Percentiles rank a stretch among this genome's conserved stretches.
Conservation (phyloP, 2,888 invertebrate genomes). For the Oegoconia quadripuncta region DNA sequence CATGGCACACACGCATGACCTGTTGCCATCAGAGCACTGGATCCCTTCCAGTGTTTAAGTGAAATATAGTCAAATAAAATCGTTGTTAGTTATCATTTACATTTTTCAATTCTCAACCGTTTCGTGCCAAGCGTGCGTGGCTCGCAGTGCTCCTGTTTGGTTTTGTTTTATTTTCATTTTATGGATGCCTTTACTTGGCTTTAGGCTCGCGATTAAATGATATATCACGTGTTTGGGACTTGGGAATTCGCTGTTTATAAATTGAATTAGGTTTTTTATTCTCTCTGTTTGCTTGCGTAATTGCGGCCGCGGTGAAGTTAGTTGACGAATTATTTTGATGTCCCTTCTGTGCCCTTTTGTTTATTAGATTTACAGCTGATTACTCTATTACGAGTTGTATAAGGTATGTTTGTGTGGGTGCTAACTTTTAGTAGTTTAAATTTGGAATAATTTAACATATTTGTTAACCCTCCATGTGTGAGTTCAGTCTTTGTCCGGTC, state of each 20-base stretch:
- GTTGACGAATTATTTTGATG: no score
- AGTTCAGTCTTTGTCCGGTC: no score
- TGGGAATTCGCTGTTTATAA: constrained; percentile 28
- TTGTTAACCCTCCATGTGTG: no score
- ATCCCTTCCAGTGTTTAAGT: constrained; percentile 63
- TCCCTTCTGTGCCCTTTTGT: no score
- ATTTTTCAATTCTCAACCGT: constrained; percentile 69
- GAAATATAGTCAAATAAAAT: constrained; percentile 68
- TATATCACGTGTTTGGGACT: constrained; percentile 27
- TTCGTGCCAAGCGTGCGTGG: constrained; percentile 60
- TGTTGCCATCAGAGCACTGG: constrained; percentile 62
- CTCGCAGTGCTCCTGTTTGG: no score
- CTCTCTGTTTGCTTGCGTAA: constrained; percentile 11
- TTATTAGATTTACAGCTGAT: no score
- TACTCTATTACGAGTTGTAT: no score
- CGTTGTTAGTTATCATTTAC: constrained; percentile 70
- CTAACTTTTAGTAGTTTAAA: no score
- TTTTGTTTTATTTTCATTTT: constrained; percentile 2
- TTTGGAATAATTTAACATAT: no score
- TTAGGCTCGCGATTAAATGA: constrained; percentile 33
- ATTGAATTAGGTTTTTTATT: constrained; percentile 31
- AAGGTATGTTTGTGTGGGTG: no score
- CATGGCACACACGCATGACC: constrained; percentile 49
- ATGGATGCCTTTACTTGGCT: constrained; percentile 13
- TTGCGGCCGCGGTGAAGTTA: background rate